phyloP scores from a whole-genome alignment of 2,113 vertebrate species.

The Taxidea taxus region DNA sequence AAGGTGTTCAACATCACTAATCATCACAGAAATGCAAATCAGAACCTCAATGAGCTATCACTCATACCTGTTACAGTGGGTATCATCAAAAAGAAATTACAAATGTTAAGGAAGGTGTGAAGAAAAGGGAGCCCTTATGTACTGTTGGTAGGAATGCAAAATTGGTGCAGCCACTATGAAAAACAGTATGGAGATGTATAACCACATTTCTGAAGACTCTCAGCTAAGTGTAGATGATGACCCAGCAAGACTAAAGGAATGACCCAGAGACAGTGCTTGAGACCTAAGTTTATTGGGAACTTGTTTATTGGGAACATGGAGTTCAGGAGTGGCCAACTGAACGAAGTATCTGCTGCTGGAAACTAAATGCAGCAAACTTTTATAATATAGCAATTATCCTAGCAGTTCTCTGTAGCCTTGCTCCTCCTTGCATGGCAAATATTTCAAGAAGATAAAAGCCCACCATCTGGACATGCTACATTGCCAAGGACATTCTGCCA shows the following conservation, averaged over 20 bases:
- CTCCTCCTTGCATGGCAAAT: background rate
- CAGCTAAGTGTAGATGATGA: background rate
- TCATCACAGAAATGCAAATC: background rate
- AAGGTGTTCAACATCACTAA: background rate
- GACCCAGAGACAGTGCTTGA: background rate
- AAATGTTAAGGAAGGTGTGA: background rate
- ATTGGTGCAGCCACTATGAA: background rate
- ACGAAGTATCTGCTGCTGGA: background rate
- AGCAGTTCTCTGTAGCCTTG: background rate
- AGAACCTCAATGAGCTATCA: background rate
- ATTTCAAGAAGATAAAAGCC: background rate
- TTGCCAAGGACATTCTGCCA: background rate
- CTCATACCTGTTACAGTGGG: background rate
- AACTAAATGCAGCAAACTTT: background rate
- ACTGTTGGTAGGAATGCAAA: background rate
- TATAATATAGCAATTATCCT: background rate
- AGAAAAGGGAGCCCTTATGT: background rate
- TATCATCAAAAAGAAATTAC: background rate
- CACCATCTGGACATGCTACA: background rate
- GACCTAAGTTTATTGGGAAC: background rate
- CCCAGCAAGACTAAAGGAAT: background rate
- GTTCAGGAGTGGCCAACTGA: background rate
- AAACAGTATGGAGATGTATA: background rate
- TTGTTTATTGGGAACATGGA: too few species aligned
- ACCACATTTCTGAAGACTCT: background rate